These are phyloP conservation scores for Thunnus maccoyii DNA, from an alignment of 2,113 vertebrate species.

Conservation along the genomic window DNA sequence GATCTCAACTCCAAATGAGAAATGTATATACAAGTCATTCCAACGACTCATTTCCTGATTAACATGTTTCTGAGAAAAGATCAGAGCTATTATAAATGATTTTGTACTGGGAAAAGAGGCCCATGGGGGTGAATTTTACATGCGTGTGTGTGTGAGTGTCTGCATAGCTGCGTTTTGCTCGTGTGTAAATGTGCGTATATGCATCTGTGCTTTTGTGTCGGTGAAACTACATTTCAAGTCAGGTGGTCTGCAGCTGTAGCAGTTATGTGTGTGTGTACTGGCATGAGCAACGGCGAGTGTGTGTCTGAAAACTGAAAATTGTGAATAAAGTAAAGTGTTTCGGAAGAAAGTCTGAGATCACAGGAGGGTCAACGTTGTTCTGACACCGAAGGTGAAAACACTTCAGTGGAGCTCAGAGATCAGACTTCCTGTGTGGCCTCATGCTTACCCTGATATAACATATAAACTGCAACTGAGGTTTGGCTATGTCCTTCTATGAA, in stretches of 20 bases:
- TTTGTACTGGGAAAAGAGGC: slow-evolving; percentile 44
- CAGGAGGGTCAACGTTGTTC: slow-evolving; percentile 48
- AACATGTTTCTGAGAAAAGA: slow-evolving; percentile 61
- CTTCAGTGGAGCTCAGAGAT: slow-evolving; percentile 31
- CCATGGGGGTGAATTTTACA: slow-evolving; percentile 5
- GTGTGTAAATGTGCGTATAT: slow-evolving; percentile 3
- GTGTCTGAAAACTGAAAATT: slow-evolving; percentile 7
- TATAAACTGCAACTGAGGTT: slow-evolving; percentile 27
- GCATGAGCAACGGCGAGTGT: slow-evolving; percentile 2
- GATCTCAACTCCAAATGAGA: slow-evolving; percentile 63
- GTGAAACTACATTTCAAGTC: slow-evolving; percentile 39
- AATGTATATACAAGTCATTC: slow-evolving; percentile 58
- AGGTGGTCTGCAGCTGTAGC: slow-evolving; percentile 47
- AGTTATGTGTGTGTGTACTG: not conserved
- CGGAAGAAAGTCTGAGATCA: slow-evolving; percentile 26
- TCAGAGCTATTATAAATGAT: slow-evolving; percentile 53
- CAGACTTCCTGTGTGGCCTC: slow-evolving; percentile 44
- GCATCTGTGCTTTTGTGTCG: slow-evolving; percentile 17
- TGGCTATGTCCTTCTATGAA: slow-evolving; percentile 36
- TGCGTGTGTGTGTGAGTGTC: not conserved
- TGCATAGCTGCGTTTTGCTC: slow-evolving; percentile 9
- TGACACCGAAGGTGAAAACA: slow-evolving; percentile 54
- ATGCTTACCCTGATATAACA: slow-evolving; percentile 21
- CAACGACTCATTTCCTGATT: slow-evolving; percentile 64
- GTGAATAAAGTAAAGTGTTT: slow-evolving; percentile 19